Evolutionary conservation across 2,113 vertebrate species (phyloP).

Genomic region (Gobio gobio): DNA sequence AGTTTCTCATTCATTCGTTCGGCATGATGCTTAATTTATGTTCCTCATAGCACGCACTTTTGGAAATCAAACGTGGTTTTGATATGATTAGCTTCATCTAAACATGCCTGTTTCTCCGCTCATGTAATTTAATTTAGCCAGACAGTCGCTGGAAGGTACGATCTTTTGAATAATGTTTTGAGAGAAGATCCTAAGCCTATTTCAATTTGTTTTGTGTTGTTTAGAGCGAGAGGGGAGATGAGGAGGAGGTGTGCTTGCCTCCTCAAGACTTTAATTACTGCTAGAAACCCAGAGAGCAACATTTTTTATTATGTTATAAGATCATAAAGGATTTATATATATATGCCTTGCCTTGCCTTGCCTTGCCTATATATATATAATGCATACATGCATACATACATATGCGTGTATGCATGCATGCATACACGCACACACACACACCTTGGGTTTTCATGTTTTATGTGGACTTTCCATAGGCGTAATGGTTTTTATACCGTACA

Average conservation of each 20-base stretch:
- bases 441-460: no score
- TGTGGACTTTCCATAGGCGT: no score
- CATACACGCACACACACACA: no score
- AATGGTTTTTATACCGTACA: no score
- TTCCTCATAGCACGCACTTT: neutral
- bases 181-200: neutral
- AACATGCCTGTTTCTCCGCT: neutral
- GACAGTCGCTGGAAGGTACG: neutral
- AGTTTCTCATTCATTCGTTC: slow-evolving; percentile 7
- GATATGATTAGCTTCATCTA: slow-evolving; percentile 1
- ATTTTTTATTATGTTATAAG: neutral
- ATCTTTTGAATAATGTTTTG: slow-evolving; percentile 9
- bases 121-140: slow-evolving; percentile 16
- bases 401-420: no score
- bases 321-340: neutral
- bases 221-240: neutral
- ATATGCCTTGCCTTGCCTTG: no score
- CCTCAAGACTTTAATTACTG: neutral
- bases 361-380: no score
- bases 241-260: neutral
- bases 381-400: no score
- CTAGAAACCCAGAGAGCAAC: neutral
- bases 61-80: neutral
- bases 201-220: neutral
- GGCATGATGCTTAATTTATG: neutral